These are phyloP conservation scores for Danio choprae DNA, from an alignment of 2,797 vertebrate genomes.

Conservation along the genomic window DNA sequence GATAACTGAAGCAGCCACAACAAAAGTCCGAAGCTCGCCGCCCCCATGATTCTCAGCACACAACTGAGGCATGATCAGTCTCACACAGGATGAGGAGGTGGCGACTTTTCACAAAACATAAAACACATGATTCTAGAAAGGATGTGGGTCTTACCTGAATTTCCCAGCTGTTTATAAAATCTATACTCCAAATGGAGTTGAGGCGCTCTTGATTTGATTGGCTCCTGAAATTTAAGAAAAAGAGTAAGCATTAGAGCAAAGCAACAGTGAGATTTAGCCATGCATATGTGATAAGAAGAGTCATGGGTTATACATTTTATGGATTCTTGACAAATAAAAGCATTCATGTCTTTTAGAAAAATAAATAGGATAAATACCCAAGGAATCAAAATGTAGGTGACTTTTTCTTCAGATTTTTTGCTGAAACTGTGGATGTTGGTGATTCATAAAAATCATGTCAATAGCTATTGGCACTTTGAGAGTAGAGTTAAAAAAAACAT, in stretches of 20 bases:
- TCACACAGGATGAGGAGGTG: constrained; percentile 27
- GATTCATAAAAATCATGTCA: too few species aligned
- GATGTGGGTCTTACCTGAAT: constrained; percentile 82
- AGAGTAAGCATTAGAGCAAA: background rate
- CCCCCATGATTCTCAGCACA: constrained; percentile 61
- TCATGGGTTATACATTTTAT: too few species aligned
- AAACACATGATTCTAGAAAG: background rate
- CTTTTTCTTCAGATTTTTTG: too few species aligned
- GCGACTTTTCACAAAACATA: constrained; percentile 28
- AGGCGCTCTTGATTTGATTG: constrained; percentile 95
- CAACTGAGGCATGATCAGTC: constrained; percentile 24
- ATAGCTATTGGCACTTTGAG: too few species aligned
- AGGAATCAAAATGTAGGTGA: too few species aligned
- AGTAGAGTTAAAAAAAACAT: too few species aligned
- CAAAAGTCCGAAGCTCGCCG: constrained; percentile 57
- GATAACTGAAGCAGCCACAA: constrained; percentile 52
- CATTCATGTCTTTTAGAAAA: too few species aligned
- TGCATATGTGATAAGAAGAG: constrained; percentile 61
- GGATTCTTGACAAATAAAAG: too few species aligned
- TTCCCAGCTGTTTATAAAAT: constrained; percentile 99
- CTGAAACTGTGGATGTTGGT: too few species aligned
- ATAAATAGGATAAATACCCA: too few species aligned
- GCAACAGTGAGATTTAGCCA: constrained; percentile 15
- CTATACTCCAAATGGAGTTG: constrained; percentile 98
- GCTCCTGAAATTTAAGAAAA: constrained; percentile 83